Evolutionary conservation across 1,140 invertebrate genomes (phyloP).

Genomic region (Pissodes strobi): DNA sequence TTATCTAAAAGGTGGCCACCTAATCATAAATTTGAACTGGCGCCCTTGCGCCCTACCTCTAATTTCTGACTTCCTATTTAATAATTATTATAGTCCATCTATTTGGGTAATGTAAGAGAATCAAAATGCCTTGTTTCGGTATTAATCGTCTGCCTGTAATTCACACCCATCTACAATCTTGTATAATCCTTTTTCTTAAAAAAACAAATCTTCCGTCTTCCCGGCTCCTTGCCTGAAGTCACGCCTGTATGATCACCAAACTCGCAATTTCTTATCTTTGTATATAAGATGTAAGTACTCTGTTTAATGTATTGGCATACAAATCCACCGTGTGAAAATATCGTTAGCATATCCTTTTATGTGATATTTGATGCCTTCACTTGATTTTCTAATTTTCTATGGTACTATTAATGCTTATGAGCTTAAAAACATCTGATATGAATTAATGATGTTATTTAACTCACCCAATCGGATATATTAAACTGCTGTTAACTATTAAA

Average conservation of each 20-base stretch:
- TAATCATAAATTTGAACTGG: no score
- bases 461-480: no score
- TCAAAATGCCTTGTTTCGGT: no score
- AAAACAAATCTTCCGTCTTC: conserved; percentile 17
- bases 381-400: conserved; percentile 28
- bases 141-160: no score
- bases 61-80: no score
- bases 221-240: conserved; percentile 2
- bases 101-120: no score
- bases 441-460: conserved; percentile 16
- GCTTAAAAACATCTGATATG: conserved; percentile 12
- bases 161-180: no score
- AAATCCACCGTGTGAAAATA: conserved; percentile 26
- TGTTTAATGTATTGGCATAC: conserved; percentile 24
- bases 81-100: no score
- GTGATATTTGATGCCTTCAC: conserved; percentile 18
- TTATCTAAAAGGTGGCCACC: no score
- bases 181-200: no score
- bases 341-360: conserved; percentile 27
- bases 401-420: conserved; percentile 6
- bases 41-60: no score
- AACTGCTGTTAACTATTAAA: no score
- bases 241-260: conserved; percentile 21
- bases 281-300: conserved; percentile 13
- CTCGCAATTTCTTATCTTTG: conserved; percentile 26